phyloP scores from a whole-genome alignment of 2,888 invertebrate genomes.

The Buathra laborator region DNA sequence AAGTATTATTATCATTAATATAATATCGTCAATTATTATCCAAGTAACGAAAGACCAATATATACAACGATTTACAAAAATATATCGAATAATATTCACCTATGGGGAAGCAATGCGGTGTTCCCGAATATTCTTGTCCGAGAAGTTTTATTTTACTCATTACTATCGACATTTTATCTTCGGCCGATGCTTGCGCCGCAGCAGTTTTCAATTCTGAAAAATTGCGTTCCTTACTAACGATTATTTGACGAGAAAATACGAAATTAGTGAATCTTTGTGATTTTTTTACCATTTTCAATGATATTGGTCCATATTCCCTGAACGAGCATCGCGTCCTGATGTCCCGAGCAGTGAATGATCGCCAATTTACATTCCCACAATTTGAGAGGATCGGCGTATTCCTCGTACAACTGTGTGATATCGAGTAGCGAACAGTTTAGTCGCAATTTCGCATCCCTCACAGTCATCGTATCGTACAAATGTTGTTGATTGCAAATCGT shows the following conservation, averaged over 20 bases:
- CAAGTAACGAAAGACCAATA: conserved; percentile 7
- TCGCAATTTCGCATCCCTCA: conserved; percentile 88
- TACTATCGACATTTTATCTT: conserved; percentile 89
- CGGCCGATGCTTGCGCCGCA: conserved; percentile 84
- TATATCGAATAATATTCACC: conserved; percentile 86
- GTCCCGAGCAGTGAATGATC: conserved; percentile 97
- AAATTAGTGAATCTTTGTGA: neutral
- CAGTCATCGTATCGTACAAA: conserved; percentile 76
- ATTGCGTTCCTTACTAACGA: neutral
- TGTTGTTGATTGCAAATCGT: conserved; percentile 87
- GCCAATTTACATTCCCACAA: conserved; percentile 97
- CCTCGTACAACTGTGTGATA: conserved; percentile 95
- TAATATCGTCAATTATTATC: neutral
- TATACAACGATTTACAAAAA: conserved; percentile 11
- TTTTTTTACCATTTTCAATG: conserved; percentile 85
- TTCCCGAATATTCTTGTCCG: conserved; percentile 92
- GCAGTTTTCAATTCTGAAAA: conserved; percentile 86
- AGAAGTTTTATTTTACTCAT: conserved; percentile 92
- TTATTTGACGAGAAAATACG: neutral
- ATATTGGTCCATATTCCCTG: conserved; percentile 97
- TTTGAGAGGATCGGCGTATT: conserved; percentile 96
- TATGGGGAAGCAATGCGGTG: conserved; percentile 95
- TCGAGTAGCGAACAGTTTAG: conserved; percentile 94
- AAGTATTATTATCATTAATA: neutral
- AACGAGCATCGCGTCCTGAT: conserved; percentile 94